Evolutionary conservation across 2,888 invertebrate genomes (phyloP), one percentile per base, ranked within the genome.

Genomic region (Eupithecia abbreviata): DNA sequence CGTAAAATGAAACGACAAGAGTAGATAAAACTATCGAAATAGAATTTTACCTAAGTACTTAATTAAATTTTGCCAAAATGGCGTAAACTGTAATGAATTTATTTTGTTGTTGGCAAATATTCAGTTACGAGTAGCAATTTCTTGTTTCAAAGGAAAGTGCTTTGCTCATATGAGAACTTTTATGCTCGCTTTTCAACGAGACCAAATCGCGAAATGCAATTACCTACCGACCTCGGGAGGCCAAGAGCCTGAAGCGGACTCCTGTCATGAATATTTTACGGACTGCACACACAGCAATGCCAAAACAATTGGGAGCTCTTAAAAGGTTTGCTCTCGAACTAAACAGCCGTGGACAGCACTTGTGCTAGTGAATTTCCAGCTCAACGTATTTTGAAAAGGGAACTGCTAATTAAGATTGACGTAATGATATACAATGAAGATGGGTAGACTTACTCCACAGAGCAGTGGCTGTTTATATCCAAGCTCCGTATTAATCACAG

Each of bases 191-290:
- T 68, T 45, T 9, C 45, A n/a, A 9, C 15, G 10, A 18, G 15
- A 68, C 42, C 47, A 69, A 69, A 47, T 69, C 41, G 42, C 65
- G 41, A 47, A 67, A 43, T 71, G 71, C 42, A 45, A 62, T 74
- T 41, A 72, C 51, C 68, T 41, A 72, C 51, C 68, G 72, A 69
- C 69, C 49, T 70, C 58, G 72, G 66, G 49, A 65, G 47, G 66
- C 65, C 68, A 69, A 41, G 62, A 78, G 41, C 72, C 74, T 66
- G 65, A 65, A 66, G 70, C 58, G 71, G 47, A 72, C 74, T 71
- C 77, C 76, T 68, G 77, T 71, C 76, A 74, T 81, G 80, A 81
- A 81, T 81, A 78, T 81, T 80, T 79, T 81, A 80, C 73, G 65
- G 62, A 73, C 76, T 75, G 75, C 79, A 79, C 72, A 79, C 80